Conservation (phyloP, 2,888 invertebrate species). For the Furcula furcula region DNA sequence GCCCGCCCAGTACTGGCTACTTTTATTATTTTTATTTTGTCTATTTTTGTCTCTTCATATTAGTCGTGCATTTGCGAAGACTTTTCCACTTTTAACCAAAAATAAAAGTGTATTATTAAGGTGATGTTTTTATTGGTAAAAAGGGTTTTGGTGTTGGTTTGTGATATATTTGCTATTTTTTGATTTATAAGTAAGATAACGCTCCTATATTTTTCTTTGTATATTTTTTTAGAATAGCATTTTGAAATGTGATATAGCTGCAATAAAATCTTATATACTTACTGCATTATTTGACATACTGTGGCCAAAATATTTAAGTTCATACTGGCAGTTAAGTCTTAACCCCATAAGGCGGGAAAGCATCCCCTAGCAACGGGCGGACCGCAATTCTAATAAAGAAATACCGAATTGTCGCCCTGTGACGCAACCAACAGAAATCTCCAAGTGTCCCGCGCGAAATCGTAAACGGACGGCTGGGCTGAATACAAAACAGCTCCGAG, state of each 20-base stretch:
- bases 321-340: slow-evolving; percentile 5
- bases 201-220: no score
- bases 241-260: no score
- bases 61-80: slow-evolving; percentile 22
- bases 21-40: slow-evolving; percentile 37
- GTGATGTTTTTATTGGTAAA: no score
- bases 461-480: slow-evolving; percentile 70
- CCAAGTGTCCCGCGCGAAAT: slow-evolving; percentile 77
- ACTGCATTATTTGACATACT: neutral
- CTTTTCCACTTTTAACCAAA: no score
- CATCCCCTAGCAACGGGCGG: slow-evolving; percentile 30
- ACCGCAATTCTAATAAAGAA: slow-evolving; percentile 65
- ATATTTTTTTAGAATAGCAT: no score
- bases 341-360: slow-evolving; percentile 26
- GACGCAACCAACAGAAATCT: slow-evolving; percentile 68
- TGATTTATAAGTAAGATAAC: no score
- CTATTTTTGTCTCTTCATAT: slow-evolving; percentile 28
- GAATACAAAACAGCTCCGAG: slow-evolving; percentile 73
- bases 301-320: slow-evolving; percentile 1
- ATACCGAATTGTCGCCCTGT: slow-evolving; percentile 61
- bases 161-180: no score
- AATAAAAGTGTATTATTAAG: no score
- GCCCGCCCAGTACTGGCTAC: slow-evolving; percentile 45
- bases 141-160: no score
- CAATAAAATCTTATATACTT: no score